Base-by-base conservation (phyloP, 2,797 vertebrate genomes). In the Microcaecilia unicolor region DNA sequence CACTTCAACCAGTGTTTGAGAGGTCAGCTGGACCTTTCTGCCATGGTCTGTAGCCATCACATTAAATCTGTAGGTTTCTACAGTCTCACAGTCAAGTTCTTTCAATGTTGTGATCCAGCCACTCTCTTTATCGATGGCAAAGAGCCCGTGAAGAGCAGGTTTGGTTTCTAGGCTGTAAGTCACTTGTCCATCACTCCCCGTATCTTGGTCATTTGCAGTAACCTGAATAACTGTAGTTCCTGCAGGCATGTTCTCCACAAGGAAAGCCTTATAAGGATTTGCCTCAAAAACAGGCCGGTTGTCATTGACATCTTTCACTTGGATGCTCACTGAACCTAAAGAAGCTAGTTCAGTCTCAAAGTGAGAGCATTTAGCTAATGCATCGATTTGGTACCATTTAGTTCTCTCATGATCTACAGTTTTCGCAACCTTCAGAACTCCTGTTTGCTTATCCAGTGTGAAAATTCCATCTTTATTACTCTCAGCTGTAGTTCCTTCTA, bases 141-240 rank as follows among this genome's bases (percentile, higher is more conserved):
- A 99, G 18, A 91, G 66, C 5, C 86, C 65, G 0, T 40, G 61
- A 34, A 84, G 46, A 28, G 77, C 74, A 3, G 73, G 59, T 23
- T 90, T 76, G 4, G 69, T 31, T 48, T 84, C 85, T 31, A 99
- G 50, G 31, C 70, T 86, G 54, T 99, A 99, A 23, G 88, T 91
- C 52, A 99, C 93, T 10, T 88, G 68, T 7, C 96, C 94, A 1
- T 92, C 93, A 25, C 51, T 76, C 30, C 95, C 91, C 4, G 78
- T 87, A 68, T 99, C 96, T 9, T 89, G 85, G 63, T 99, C 95
- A 1, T 85, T 97, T 42, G 96, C 96, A 1, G 92, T 98, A 41
- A 98, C 92, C 69, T 99, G 96, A 45, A 99, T 97, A 24, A 98
- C 87, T 0, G 92, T 88, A 23, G 92, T 93, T 32, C 93, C 96